Evolutionary conservation across 2,113 vertebrate species (phyloP), one percentile per base, ranked within the genome.

Genomic region (Irena cyanogastra): DNA sequence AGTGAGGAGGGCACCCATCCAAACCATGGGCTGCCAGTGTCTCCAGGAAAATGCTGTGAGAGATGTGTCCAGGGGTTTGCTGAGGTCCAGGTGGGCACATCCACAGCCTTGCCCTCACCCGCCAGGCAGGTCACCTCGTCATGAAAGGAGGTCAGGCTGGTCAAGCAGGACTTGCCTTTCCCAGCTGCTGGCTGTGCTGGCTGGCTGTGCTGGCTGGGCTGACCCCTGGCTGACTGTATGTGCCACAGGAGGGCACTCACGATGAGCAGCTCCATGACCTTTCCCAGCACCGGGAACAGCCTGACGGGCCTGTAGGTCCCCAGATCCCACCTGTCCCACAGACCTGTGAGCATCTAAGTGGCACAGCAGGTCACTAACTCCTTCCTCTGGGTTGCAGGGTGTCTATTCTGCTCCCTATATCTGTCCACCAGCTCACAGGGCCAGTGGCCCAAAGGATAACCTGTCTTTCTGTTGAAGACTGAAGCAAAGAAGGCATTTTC

Each of bases 291-390:
- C 0, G 0, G 33, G 83, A 45, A 16, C 54, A 60, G 72, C 22
- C 33, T 77, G 37, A 8, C 37, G 28, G 33, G 6, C 5, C 26
- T 37, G 31, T 4, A 7, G 14, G 10, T 77, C 53, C 53, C 53
- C 0, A 0, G 22, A 39, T 78, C 39, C 42, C 28, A 14, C 20
- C 64, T 61, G 84, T 45, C n/a, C 41, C 56, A 9, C 0, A 11
- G n/a, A 39, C 28, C 49, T 69, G 18, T 19, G 33, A 28, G 31
- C 33, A 68, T 10, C 27, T 11, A 13, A 16, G n/a, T 5, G 47
- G 39, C n/a, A 45, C n/a, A 54, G 41, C 20, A 30, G 19, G 54
- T 69, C 45, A 45, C 42, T 31, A 2, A 8, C 23, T 26, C 1
- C n/a, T 45, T 61, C 47, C 56, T 47, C 39, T 70, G 74, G n/a